Evolutionary conservation across 2,888 invertebrate species (phyloP).

Genomic region (Heteromurus nitidus): DNA sequence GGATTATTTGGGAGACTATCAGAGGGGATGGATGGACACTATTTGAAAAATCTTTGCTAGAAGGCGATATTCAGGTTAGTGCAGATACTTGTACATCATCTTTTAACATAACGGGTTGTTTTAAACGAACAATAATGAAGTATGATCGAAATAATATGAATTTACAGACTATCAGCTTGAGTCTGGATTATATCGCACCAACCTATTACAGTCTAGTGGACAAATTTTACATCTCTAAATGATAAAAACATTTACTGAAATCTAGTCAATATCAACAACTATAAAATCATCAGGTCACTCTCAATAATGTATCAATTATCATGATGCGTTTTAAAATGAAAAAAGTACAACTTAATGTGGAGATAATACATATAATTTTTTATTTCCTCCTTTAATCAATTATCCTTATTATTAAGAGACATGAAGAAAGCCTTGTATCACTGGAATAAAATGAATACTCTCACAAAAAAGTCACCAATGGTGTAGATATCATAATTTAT

Average conservation of each 20-base stretch:
- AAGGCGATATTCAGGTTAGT: too few species aligned
- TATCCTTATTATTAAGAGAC: background rate
- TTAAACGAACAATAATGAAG: too few species aligned
- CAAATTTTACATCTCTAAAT: background rate
- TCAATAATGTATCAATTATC: background rate
- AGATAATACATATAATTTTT: background rate
- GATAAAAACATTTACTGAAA: background rate
- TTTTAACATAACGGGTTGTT: too few species aligned
- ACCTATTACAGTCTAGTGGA: too few species aligned
- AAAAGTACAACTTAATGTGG: background rate
- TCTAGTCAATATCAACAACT: background rate
- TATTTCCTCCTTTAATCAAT: background rate
- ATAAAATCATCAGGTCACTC: background rate
- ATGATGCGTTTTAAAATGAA: background rate
- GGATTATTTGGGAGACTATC: background rate
- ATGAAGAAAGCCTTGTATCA: slow-evolving; percentile 1
- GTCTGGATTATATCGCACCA: too few species aligned
- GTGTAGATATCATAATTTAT: background rate
- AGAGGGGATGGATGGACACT: slow-evolving; percentile 9
- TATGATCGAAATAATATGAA: too few species aligned
- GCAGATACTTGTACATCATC: too few species aligned
- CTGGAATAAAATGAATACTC: slow-evolving; percentile 9
- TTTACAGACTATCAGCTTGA: too few species aligned
- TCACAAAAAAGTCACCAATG: background rate
- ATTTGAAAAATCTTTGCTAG: too few species aligned